Percentiles rank a stretch among this genome's conserved stretches.
Conservation (phyloP, 2,113 vertebrate genomes). For the Numida meleagris region DNA sequence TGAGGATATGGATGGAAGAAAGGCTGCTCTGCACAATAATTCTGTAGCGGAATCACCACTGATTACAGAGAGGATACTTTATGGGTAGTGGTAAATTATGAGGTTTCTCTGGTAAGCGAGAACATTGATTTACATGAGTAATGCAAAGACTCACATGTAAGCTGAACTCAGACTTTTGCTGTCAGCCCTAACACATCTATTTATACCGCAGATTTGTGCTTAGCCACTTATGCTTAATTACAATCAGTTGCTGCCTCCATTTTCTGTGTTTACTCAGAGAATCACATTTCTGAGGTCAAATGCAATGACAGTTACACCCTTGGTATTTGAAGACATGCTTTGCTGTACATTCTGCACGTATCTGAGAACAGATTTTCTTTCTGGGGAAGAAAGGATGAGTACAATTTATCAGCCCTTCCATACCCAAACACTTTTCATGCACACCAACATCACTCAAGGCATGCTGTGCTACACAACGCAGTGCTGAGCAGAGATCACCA, state of each 20-base stretch:
- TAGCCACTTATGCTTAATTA: constrained; percentile 60
- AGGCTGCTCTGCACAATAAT: constrained; percentile 56
- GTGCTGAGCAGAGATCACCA: background rate
- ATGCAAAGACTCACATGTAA: constrained; percentile 48
- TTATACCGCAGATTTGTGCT: constrained; percentile 58
- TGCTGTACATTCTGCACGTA: constrained; percentile 14
- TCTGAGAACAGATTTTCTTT: background rate
- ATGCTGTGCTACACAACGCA: background rate
- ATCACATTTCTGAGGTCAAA: constrained; percentile 67
- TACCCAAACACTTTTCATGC: constrained; percentile 24
- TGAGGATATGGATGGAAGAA: constrained; percentile 71
- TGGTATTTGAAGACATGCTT: constrained; percentile 48
- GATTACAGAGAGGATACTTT: constrained; percentile 54
- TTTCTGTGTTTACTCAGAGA: constrained; percentile 53
- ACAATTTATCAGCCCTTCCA: background rate
- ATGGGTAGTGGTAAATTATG: constrained; percentile 62
- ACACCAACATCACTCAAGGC: background rate
- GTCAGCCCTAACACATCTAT: constrained; percentile 59
- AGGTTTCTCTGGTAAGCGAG: constrained; percentile 68
- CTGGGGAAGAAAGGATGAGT: constrained; percentile 1
- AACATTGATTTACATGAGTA: constrained; percentile 61
- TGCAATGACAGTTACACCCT: constrained; percentile 22
- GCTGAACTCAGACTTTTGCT: constrained; percentile 53
- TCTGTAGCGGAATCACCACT: constrained; percentile 53
- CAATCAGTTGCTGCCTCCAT: constrained; percentile 53